These are phyloP conservation scores for Chrysocyon brachyurus DNA, from an alignment of 2,797 vertebrate species.

Conservation along the genomic window DNA sequence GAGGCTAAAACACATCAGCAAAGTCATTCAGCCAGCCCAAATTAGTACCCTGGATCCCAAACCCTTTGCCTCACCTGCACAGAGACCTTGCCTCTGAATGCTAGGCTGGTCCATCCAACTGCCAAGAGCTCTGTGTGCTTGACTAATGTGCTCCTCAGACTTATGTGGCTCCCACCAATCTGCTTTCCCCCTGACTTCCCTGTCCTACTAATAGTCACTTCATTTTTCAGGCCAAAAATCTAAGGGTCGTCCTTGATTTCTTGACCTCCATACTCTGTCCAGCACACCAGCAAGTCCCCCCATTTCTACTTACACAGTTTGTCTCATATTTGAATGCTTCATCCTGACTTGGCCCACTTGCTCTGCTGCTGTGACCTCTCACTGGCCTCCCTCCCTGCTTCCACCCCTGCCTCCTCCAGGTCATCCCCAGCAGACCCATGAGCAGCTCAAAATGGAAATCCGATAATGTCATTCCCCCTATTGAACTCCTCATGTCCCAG, in stretches of 20 bases:
- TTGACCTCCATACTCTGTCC: not conserved
- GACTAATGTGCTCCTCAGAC: not conserved
- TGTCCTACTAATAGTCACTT: not conserved
- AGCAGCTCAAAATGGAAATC: not conserved
- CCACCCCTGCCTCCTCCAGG: not conserved
- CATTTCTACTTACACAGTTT: not conserved
- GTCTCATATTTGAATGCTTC: not conserved
- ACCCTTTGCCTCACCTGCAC: not conserved
- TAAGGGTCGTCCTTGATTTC: not conserved
- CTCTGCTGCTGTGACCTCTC: not conserved
- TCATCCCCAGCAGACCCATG: not conserved
- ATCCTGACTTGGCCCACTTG: not conserved
- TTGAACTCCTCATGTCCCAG: not conserved
- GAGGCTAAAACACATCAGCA: too few relatives aligned
- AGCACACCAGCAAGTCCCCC: not conserved
- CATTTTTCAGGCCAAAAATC: not conserved
- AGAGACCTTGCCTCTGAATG: not conserved
- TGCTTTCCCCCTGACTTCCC: not conserved
- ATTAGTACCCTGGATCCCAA: not conserved
- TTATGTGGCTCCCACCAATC: rapidly evolving
- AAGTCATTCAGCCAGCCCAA: not conserved
- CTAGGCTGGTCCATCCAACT: not conserved
- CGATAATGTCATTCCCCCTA: not conserved
- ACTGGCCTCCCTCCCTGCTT: not conserved
- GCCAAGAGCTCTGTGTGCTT: not conserved